These are phyloP conservation scores for Macrotrachela quadricornifera DNA, from an alignment of 1,140 invertebrate genomes.

Conservation along the genomic window DNA sequence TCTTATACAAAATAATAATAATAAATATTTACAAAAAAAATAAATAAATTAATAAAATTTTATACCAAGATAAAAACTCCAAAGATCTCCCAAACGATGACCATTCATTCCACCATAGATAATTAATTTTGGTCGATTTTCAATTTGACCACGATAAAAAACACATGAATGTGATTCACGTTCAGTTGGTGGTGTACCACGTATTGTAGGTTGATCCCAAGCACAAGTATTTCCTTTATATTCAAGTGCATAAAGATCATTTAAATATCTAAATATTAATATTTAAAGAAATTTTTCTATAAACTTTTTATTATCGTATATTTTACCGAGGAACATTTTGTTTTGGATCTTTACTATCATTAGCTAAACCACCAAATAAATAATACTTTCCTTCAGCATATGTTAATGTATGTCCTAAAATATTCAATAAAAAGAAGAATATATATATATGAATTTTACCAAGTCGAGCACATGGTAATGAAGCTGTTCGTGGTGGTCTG, in stretches of 20 bases:
- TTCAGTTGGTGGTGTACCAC: slow-evolving; percentile 64
- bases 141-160: slow-evolving; percentile 57
- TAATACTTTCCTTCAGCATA: slow-evolving; percentile 79
- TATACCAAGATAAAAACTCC: slow-evolving; percentile 40
- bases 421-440: slow-evolving; percentile 62
- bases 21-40: too few species aligned
- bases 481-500: too few species aligned
- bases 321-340: slow-evolving; percentile 61
- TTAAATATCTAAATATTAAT: slow-evolving; percentile 37
- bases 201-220: slow-evolving; percentile 72
- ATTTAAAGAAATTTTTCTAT: too few species aligned
- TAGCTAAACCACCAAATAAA: slow-evolving; percentile 86
- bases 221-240: slow-evolving; percentile 50
- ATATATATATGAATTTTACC: slow-evolving; percentile 38
- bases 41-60: slow-evolving; percentile 51
- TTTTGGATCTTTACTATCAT: slow-evolving; percentile 90
- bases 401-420: slow-evolving; percentile 89
- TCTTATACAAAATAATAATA: too few species aligned
- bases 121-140: slow-evolving; percentile 43
- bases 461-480: too few species aligned
- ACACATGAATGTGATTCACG: slow-evolving; percentile 89
- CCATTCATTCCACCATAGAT: slow-evolving; percentile 99
- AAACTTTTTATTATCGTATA: too few species aligned
- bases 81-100: slow-evolving; percentile 68
- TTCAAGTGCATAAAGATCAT: slow-evolving; percentile 76